A percentile compares a stretch with the other conserved stretches of the same genome.
These are phyloP conservation scores for Lapara coniferarum DNA, from an alignment of 2,888 invertebrate genomes.

Conservation along the genomic window DNA sequence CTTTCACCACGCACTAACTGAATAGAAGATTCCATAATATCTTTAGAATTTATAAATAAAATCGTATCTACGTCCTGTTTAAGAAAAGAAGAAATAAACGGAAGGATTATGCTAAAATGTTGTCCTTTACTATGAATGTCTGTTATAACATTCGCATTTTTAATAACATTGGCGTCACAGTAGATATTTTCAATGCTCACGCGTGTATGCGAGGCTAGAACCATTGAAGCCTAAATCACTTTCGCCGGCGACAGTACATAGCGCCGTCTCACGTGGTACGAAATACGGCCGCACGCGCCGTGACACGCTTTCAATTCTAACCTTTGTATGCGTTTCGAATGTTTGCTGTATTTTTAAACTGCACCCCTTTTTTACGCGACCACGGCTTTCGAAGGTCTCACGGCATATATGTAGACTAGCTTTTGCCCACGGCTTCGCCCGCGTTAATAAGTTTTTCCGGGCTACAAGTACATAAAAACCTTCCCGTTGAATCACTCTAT, in stretches of 20 bases:
- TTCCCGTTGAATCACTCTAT: no score
- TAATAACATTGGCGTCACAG: background rate
- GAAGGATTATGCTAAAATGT: no score
- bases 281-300: slow-evolving; percentile 35
- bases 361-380: slow-evolving; percentile 16
- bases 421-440: no score
- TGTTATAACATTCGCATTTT: background rate
- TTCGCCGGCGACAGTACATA: slow-evolving; percentile 22
- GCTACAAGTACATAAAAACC: no score
- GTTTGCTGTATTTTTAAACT: slow-evolving; percentile 21
- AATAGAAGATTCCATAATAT: no score
- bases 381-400: slow-evolving; percentile 13
- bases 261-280: slow-evolving; percentile 27
- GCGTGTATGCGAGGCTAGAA: background rate
- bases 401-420: no score
- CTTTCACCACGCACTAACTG: no score
- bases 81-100: no score
- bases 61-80: no score
- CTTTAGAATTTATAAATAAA: no score
- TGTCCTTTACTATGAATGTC: no score
- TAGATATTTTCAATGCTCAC: background rate
- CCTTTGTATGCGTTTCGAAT: slow-evolving; percentile 28
- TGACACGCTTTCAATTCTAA: slow-evolving; percentile 48
- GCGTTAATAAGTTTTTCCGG: no score
- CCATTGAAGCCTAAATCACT: background rate